Percentiles rank a stretch among this genome's conserved stretches.
These are phyloP conservation scores for Thysanoteuthis rhombus DNA, from an alignment of 2,888 invertebrate species.

Conservation along the genomic window DNA sequence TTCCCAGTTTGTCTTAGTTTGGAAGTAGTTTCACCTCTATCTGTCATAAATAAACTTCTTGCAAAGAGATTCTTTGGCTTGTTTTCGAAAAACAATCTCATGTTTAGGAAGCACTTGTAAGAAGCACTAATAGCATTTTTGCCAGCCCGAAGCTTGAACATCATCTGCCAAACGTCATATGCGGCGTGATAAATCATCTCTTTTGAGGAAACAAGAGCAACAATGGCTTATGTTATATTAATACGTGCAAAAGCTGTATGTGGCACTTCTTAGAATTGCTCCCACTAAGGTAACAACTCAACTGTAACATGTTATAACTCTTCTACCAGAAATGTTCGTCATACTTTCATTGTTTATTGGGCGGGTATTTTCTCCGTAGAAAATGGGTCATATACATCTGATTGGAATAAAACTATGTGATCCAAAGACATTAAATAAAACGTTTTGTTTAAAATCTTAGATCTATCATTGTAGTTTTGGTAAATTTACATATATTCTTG, in stretches of 20 bases:
- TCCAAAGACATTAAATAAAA: too few relatives aligned
- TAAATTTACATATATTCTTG: too few relatives aligned
- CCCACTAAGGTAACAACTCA: neutral
- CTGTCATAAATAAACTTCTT: neutral
- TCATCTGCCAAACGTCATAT: neutral
- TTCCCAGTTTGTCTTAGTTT: too few relatives aligned
- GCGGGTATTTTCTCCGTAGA: neutral
- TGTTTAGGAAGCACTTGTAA: neutral
- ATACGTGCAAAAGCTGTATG: neutral
- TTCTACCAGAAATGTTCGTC: neutral
- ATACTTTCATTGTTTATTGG: neutral
- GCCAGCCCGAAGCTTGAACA: neutral
- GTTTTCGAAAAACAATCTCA: neutral
- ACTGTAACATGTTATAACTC: neutral
- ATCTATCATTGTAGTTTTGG: too few relatives aligned
- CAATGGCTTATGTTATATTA: too few relatives aligned
- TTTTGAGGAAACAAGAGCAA: neutral
- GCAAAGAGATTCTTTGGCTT: neutral
- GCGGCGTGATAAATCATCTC: neutral
- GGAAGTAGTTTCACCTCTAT: too few relatives aligned
- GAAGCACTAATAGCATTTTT: neutral
- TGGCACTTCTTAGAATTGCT: neutral
- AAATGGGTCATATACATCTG: too few relatives aligned
- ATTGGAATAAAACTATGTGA: too few relatives aligned
- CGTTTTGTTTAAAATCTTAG: too few relatives aligned